phyloP scores from a whole-genome alignment of 2,888 invertebrate genomes.

The Saturnia japonica region DNA sequence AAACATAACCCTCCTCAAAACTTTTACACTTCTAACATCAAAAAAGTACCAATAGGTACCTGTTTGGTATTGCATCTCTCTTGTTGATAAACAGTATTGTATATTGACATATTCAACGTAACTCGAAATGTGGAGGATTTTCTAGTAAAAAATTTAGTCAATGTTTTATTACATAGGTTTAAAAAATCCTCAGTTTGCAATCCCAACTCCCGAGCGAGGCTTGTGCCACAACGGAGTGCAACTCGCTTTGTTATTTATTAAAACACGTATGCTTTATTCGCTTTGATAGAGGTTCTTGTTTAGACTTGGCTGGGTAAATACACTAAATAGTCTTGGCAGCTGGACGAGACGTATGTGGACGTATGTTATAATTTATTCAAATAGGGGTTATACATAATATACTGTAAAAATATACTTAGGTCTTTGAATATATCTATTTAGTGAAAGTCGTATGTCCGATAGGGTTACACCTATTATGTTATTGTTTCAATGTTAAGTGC shows the following conservation, averaged over 20 bases:
- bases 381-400: neutral
- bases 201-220: conserved; percentile 26
- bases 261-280: conserved; percentile 58
- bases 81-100: neutral
- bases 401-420: neutral
- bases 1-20: too few species aligned
- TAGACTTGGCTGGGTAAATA: neutral
- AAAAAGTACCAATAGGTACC: too few species aligned
- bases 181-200: conserved; percentile 50
- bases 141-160: conserved; percentile 28
- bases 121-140: conserved; percentile 22
- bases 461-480: neutral
- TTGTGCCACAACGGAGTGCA: conserved; percentile 36
- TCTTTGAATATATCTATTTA: neutral
- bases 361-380: neutral
- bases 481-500: neutral
- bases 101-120: neutral
- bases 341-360: too few species aligned
- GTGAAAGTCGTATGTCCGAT: neutral
- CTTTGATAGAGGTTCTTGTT: conserved; percentile 15
- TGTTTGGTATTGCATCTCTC: too few species aligned
- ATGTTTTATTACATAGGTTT: conserved; percentile 32
- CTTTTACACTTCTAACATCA: too few species aligned
- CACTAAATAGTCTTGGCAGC: neutral
- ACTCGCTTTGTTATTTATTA: conserved; percentile 55